phyloP scores from a whole-genome alignment of 2,888 invertebrate species.

The Lagria hirta region DNA sequence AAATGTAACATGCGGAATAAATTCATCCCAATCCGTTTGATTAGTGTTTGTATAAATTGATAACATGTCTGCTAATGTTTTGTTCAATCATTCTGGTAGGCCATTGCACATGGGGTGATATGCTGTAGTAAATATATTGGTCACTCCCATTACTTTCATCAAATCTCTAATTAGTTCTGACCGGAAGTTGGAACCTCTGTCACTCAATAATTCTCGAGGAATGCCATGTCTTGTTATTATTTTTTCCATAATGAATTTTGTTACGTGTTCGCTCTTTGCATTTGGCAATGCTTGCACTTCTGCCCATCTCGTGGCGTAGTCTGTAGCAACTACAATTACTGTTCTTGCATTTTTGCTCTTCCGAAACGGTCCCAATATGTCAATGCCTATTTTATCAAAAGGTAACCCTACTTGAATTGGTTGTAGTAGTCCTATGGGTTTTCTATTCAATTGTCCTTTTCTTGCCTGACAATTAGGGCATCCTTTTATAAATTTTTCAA shows the following conservation, averaged over 20 bases:
- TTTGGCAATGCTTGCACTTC: slow-evolving; percentile 29
- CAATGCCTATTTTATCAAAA: too few relatives aligned
- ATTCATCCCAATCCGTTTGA: slow-evolving; percentile 24
- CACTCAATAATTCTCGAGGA: slow-evolving; percentile 21
- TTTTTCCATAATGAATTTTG: slow-evolving; percentile 25
- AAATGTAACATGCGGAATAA: slow-evolving; percentile 28
- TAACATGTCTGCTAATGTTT: slow-evolving; percentile 31
- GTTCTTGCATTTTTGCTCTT: too few relatives aligned
- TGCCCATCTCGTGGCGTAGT: slow-evolving; percentile 35
- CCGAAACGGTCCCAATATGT: too few relatives aligned
- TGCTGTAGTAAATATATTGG: slow-evolving; percentile 23
- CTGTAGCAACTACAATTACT: slow-evolving; percentile 34
- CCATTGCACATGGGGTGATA: slow-evolving; percentile 28
- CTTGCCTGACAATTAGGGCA: slow-evolving; percentile 1
- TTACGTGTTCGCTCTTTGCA: slow-evolving; percentile 29
- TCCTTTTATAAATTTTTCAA: background rate
- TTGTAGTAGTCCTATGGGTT: too few relatives aligned
- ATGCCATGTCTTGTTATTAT: slow-evolving; percentile 24
- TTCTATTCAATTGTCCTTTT: slow-evolving; percentile 5
- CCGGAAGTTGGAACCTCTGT: slow-evolving; percentile 26
- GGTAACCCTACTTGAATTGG: too few relatives aligned
- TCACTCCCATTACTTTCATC: slow-evolving; percentile 29
- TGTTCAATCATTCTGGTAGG: slow-evolving; percentile 33
- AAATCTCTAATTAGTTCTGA: slow-evolving; percentile 32
- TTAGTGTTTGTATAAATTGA: slow-evolving; percentile 25